Evolutionary conservation across 2,113 vertebrate species (phyloP).

Genomic region (Natator depressus): DNA sequence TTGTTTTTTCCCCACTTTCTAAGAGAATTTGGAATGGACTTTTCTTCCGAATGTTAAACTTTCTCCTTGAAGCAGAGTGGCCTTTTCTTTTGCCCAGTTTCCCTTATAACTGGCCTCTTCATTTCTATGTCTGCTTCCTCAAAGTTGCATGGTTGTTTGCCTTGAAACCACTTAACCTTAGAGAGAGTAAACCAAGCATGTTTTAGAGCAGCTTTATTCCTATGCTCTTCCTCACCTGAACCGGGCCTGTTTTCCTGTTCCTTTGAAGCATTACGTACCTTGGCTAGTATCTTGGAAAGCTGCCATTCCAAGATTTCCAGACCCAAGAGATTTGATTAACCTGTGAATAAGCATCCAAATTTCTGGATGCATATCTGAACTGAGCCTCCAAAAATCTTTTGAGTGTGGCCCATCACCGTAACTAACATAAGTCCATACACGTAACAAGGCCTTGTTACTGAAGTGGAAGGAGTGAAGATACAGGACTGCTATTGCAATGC

Average conservation of each 20-base stretch:
- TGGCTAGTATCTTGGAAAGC: background rate
- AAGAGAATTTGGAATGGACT: constrained; percentile 26
- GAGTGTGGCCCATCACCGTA: background rate
- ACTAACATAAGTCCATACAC: fast-evolving
- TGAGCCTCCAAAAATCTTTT: background rate
- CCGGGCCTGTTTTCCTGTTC: background rate
- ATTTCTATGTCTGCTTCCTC: background rate
- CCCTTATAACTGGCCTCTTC: background rate
- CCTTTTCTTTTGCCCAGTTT: background rate
- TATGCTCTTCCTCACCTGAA: background rate
- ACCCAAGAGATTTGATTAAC: background rate
- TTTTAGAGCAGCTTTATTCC: background rate
- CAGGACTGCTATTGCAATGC: background rate
- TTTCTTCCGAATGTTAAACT: background rate
- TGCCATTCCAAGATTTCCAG: fast-evolving
- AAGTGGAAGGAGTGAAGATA: background rate
- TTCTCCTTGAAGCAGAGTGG: background rate
- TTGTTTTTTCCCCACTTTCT: background rate
- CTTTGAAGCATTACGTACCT: background rate
- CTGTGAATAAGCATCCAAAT: fast-evolving
- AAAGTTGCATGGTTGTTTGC: background rate
- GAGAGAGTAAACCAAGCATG: fast-evolving
- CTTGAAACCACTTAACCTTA: background rate
- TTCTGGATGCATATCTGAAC: fast-evolving
- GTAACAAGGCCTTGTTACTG: fast-evolving